These are phyloP conservation scores for Himalopsyche japonica DNA, from an alignment of 2,888 invertebrate genomes.

Conservation along the genomic window DNA sequence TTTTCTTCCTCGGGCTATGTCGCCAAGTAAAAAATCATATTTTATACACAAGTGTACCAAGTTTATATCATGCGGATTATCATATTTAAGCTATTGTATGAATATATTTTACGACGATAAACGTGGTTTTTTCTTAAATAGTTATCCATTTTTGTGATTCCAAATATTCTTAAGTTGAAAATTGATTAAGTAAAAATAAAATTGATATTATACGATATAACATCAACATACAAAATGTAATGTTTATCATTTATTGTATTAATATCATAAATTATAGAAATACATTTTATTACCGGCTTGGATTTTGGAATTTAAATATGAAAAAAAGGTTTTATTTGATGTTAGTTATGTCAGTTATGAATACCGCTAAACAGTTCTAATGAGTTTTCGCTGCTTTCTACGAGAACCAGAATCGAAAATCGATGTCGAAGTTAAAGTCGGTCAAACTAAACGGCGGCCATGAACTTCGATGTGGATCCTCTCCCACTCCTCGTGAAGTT, in stretches of 20 bases:
- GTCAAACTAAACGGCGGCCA: constrained; percentile 37
- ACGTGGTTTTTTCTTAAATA: too few relatives aligned
- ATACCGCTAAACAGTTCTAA: background rate
- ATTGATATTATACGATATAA: too few relatives aligned
- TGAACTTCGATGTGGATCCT: constrained; percentile 25
- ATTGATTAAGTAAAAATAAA: too few relatives aligned
- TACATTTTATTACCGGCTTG: too few relatives aligned
- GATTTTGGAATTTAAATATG: too few relatives aligned
- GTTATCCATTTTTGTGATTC: too few relatives aligned
- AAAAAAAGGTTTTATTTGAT: background rate
- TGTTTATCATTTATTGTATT: too few relatives aligned
- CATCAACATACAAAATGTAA: too few relatives aligned
- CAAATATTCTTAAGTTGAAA: too few relatives aligned
- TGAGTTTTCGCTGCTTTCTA: background rate
- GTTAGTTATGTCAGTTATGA: background rate
- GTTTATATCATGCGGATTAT: background rate
- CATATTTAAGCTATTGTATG: background rate
- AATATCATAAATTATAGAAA: too few relatives aligned
- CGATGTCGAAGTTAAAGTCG: constrained; percentile 39
- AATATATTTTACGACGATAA: too few relatives aligned
- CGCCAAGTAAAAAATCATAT: background rate
- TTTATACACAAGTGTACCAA: background rate
- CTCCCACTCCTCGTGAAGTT: constrained; percentile 26
- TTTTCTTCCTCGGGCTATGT: background rate
- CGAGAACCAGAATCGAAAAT: constrained; percentile 21